phyloP scores from a whole-genome alignment of 2,888 invertebrate species.

The Drosophila multiciliata region DNA sequence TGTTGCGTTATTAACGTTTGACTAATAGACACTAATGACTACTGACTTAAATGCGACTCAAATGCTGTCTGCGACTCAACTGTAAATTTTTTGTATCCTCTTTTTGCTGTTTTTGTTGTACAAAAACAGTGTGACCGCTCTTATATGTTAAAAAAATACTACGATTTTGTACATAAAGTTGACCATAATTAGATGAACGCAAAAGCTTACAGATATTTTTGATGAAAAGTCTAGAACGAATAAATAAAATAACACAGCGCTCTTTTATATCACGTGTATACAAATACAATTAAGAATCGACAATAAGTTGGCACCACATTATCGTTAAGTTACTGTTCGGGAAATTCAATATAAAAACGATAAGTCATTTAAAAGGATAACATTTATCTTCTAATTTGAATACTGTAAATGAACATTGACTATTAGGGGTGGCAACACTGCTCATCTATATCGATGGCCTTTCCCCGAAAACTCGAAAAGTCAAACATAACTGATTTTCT shows the following conservation, averaged over 20 bases:
- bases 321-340: background rate
- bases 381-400: background rate
- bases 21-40: background rate
- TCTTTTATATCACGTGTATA: background rate
- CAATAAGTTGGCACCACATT: background rate
- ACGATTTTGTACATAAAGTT: background rate
- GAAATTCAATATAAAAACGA: background rate
- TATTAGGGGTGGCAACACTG: background rate
- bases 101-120: constrained; percentile 31
- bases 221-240: background rate
- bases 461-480: background rate
- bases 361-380: background rate
- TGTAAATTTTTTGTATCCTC: constrained; percentile 14
- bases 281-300: background rate
- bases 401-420: background rate
- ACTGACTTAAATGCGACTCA: constrained; percentile 8
- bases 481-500: background rate
- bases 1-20: background rate
- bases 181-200: background rate
- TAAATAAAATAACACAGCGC: background rate
- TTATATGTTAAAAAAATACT: background rate
- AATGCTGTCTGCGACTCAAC: constrained; percentile 9
- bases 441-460: background rate
- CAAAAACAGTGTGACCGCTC: constrained; percentile 35
- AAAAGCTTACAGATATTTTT: background rate